These are phyloP conservation scores for Halichoeres trimaculatus DNA, from an alignment of 2,113 vertebrate species.

Conservation along the genomic window DNA sequence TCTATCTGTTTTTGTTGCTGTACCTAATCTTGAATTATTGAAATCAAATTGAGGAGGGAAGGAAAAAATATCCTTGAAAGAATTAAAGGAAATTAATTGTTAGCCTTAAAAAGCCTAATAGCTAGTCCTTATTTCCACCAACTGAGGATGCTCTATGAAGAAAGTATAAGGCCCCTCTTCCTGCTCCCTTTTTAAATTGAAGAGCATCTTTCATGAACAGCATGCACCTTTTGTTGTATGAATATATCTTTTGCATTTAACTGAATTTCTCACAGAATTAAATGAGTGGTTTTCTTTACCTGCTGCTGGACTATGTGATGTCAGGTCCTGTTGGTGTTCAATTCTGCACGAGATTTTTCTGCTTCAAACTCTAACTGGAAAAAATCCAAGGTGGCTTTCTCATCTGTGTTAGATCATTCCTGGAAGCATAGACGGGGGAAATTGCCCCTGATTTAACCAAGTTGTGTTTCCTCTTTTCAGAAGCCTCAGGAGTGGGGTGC, in stretches of 20 bases:
- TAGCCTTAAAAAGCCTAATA: no score
- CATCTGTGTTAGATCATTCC: slow-evolving; percentile 33
- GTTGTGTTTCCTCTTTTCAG: slow-evolving; percentile 81
- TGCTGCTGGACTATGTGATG: slow-evolving; percentile 22
- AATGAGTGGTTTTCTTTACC: slow-evolving; percentile 49
- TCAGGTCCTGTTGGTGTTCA: neutral
- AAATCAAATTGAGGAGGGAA: no score
- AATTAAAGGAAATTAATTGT: no score
- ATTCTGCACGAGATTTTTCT: neutral
- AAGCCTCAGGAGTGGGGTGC: slow-evolving; percentile 67
- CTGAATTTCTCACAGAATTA: neutral
- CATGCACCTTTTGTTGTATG: neutral
- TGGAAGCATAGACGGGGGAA: slow-evolving; percentile 50
- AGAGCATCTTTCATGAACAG: neutral
- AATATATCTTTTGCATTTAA: neutral
- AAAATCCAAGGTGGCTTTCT: neutral
- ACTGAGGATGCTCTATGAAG: slow-evolving; percentile 20
- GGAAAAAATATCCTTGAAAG: no score
- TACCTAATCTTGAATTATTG: no score
- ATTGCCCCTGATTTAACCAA: slow-evolving; percentile 73
- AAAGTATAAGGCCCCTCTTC: neutral
- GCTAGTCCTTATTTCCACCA: no score
- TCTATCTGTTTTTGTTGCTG: no score
- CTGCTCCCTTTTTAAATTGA: no score
- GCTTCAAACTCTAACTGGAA: neutral